Base-by-base conservation (phyloP, 2,113 vertebrate species). In the Psittacula cyanocephala region DNA sequence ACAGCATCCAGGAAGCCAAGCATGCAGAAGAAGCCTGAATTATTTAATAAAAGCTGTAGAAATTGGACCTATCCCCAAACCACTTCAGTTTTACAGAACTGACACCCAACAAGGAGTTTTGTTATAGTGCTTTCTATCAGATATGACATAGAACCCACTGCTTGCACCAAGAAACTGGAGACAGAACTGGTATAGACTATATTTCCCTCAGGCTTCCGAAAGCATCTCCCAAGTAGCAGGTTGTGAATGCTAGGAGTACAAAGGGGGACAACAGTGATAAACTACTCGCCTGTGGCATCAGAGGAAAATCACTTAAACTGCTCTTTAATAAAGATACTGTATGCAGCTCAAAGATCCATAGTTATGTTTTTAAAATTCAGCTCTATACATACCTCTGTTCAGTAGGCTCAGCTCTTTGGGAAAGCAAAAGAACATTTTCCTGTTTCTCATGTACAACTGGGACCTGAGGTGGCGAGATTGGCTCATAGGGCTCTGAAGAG, bases 401-500 rank as follows among this genome's bases (percentile, higher is more conserved):
- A 4, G 98, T 69, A 88, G 98, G 98, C 70, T 99, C 99, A 17
- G 98, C 68, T 95, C 99, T 99, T 95, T 99, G 99, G 44, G 98
- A 93, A 88, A 98, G 97, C 37, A 98, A 95, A 81, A 98, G 95
- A 69, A 98, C 91, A 52, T 95, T 97, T 83, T 99, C 99, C 94
- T 98, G 99, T 91, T 99, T 99, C 95, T 99, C 99, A 49, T 99
- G 98, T 81, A 97, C 96, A 55, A 98, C 97, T 3, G 99, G 99
- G 89, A 97, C 98, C 97, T 99, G 99, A 70, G 99, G 99, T 14
- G 99, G 99, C 0, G 99, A 99, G 96, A 99, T 99, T 70, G 99
- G 99, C 97, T 99, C 99, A 20, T 99, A 99, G 91, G 98, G 97
- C 89, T 99, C 99, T 74, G 99, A 97, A 29, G 97, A 97, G 88